Percentiles rank a stretch among this genome's conserved stretches.
Conservation (phyloP, 35 echinoderm and acorn worm species). For the Eucidaris tribuloides region DNA sequence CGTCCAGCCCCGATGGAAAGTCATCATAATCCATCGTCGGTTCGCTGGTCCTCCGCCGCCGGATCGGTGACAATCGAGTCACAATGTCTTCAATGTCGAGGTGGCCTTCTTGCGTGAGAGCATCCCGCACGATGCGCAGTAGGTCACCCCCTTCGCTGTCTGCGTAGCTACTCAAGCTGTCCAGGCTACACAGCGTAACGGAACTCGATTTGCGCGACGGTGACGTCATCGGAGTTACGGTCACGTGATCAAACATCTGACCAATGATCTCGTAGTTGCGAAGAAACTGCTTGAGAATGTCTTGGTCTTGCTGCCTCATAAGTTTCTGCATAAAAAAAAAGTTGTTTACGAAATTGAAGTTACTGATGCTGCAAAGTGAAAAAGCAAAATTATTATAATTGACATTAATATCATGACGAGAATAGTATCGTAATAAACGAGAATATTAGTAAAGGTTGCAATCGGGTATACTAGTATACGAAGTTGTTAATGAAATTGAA, state of each 20-base stretch:
- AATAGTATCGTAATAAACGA: too few relatives aligned
- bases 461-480: too few relatives aligned
- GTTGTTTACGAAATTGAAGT: too few relatives aligned
- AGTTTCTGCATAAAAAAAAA: neutral
- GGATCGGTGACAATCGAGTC: neutral
- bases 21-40: conserved; percentile 4
- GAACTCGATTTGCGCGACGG: neutral
- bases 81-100: neutral
- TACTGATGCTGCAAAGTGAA: too few relatives aligned
- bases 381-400: too few relatives aligned
- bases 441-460: too few relatives aligned
- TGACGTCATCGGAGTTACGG: neutral
- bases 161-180: neutral
- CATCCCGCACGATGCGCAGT: neutral
- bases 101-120: neutral
- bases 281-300: neutral
- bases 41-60: conserved; percentile 4
- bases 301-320: conserved; percentile 5
- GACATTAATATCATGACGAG: too few relatives aligned
- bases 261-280: conserved; percentile 23
- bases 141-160: neutral
- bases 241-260: neutral
- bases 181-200: neutral
- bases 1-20: neutral
- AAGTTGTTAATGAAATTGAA: too few relatives aligned